Conservation (phyloP, 2,113 vertebrate species). For the Bettongia penicillata region DNA sequence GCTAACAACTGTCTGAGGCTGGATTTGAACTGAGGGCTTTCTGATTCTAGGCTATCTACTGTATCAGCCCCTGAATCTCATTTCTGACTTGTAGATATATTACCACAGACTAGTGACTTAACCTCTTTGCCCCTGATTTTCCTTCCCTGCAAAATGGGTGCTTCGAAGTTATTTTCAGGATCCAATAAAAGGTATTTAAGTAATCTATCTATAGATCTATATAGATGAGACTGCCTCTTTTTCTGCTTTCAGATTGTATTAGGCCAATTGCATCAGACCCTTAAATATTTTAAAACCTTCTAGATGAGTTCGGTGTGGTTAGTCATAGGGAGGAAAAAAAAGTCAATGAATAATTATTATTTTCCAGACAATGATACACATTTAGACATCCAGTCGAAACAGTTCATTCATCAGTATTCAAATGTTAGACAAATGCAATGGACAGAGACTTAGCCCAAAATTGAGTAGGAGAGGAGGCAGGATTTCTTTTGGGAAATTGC, state of each 20-base stretch:
- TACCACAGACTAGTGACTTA: not conserved
- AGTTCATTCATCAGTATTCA: not conserved
- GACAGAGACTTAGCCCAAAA: not conserved
- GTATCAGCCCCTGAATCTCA: not conserved
- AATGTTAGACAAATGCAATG: not conserved
- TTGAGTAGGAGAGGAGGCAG: not conserved
- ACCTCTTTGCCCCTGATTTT: not conserved
- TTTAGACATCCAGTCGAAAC: not conserved
- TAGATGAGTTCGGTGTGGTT: not conserved
- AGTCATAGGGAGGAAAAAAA: not conserved
- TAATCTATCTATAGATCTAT: not conserved
- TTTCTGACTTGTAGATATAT: not conserved
- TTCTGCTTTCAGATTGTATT: not conserved
- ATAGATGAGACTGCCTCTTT: not conserved
- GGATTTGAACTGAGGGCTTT: not conserved
- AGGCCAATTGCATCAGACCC: not conserved
- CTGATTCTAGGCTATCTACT: not conserved
- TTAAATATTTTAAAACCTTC: not conserved
- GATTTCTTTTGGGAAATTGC: not conserved
- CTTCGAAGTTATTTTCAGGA: not conserved
- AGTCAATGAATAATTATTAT: not conserved
- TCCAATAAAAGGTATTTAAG: not conserved
- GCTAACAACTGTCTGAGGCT: not conserved
- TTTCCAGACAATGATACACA: not conserved
- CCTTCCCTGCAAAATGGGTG: not conserved